Conservation (phyloP, 2,888 invertebrate species). For the Heliconius charithonia region DNA sequence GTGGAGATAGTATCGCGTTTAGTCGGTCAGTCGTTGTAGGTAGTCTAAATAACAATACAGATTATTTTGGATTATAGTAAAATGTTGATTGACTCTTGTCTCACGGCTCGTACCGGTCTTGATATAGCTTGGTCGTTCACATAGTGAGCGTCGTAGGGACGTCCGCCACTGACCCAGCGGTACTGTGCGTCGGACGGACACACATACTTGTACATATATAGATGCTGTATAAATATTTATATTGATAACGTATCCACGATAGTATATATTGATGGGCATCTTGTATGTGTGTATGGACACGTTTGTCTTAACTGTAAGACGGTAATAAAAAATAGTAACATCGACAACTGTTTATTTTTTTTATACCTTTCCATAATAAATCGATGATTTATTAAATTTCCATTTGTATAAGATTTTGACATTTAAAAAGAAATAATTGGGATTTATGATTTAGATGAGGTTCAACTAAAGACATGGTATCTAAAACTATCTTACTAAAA, state of each 20-base stretch:
- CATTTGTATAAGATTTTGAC: not conserved
- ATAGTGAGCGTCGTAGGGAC: constrained; percentile 66
- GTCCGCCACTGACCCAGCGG: constrained; percentile 42
- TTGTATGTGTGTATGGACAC: constrained; percentile 78
- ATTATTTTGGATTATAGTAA: not conserved
- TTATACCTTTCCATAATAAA: constrained; percentile 10
- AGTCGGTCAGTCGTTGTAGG: constrained; percentile 2
- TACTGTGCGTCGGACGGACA: constrained; percentile 54
- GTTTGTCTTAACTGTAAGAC: constrained; percentile 73
- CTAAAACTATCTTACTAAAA: too few relatives aligned
- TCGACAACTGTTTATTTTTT: constrained; percentile 65
- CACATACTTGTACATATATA: constrained; percentile 77
- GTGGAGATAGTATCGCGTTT: not conserved
- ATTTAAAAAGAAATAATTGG: not conserved
- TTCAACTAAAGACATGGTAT: too few relatives aligned
- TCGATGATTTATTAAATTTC: not conserved
- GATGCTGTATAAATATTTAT: constrained; percentile 81
- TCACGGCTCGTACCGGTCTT: constrained; percentile 1
- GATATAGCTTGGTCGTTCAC: constrained; percentile 66
- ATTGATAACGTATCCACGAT: constrained; percentile 67
- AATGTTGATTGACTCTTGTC: not conserved
- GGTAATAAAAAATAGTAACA: constrained; percentile 82
- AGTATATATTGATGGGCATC: constrained; percentile 71
- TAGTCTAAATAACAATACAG: not conserved
- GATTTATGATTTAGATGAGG: not conserved